These are phyloP conservation scores for Zophobas morio DNA, from an alignment of 1,140 invertebrate genomes.

Conservation along the genomic window DNA sequence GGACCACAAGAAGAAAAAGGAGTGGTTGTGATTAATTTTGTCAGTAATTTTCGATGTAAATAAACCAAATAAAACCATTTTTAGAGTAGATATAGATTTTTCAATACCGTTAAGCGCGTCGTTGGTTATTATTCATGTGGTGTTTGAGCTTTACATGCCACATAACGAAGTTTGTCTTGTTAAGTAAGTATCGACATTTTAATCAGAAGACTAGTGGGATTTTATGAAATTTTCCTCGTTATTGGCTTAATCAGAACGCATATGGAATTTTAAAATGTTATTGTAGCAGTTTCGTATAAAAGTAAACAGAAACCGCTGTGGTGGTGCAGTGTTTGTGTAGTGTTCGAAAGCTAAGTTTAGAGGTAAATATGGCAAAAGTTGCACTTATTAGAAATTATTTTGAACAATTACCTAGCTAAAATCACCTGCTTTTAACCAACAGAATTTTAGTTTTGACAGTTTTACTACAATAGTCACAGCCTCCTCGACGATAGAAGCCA, in stretches of 20 bases:
- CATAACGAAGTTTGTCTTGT: conserved; percentile 13
- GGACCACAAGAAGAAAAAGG: conserved; percentile 2
- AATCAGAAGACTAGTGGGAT: neutral
- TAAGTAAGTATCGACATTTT: conserved; percentile 6
- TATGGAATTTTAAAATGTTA: conserved; percentile 19
- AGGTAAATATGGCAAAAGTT: neutral
- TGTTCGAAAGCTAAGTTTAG: conserved; percentile 7
- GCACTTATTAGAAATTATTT: too few relatives aligned
- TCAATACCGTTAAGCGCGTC: too few relatives aligned
- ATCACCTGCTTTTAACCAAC: neutral
- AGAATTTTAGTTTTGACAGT: neutral
- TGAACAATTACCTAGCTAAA: neutral
- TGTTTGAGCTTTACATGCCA: neutral
- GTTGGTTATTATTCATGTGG: conserved; percentile 5
- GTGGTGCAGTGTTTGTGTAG: conserved; percentile 17
- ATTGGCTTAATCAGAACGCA: conserved; percentile 11
- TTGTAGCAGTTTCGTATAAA: conserved; percentile 2
- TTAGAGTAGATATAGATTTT: neutral
- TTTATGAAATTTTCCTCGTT: conserved; percentile 20
- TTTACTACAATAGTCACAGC: too few relatives aligned
- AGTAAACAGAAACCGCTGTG: neutral
- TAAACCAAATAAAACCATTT: neutral
- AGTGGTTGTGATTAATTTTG: conserved; percentile 37
- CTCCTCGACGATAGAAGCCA: too few relatives aligned
- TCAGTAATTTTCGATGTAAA: neutral